These are phyloP conservation scores for Pedetes capensis DNA, from an alignment of 2,113 vertebrate species.

Conservation along the genomic window DNA sequence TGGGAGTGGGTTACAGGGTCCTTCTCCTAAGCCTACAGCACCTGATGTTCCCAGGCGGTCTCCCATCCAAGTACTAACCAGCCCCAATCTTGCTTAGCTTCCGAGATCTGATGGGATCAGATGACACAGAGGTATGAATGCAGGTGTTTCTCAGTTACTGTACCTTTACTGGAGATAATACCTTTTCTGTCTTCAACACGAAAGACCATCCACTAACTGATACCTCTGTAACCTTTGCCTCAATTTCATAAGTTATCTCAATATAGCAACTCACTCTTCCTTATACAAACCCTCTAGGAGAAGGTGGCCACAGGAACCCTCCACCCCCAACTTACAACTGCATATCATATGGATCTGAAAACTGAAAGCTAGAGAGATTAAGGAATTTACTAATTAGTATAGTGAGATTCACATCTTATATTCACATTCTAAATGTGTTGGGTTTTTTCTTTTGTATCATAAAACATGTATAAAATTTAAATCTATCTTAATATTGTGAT, in stretches of 20 bases:
- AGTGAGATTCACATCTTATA: not conserved
- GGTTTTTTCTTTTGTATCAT: not conserved
- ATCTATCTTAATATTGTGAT: not conserved
- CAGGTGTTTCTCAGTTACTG: not conserved
- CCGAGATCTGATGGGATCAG: too few species aligned
- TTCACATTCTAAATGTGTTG: not conserved
- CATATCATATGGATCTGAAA: not conserved
- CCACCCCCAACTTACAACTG: not conserved
- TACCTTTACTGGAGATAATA: not conserved
- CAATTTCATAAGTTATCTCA: not conserved
- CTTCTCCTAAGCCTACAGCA: too few species aligned
- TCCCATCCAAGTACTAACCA: too few species aligned
- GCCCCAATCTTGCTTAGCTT: too few species aligned
- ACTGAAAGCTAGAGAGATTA: not conserved
- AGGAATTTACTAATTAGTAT: not conserved
- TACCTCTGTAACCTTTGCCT: not conserved
- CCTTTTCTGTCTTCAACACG: not conserved
- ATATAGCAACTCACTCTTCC: not conserved
- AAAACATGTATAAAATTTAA: slow-evolving; percentile 9
- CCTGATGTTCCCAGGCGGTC: too few species aligned
- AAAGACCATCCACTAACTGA: not conserved
- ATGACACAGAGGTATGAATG: too few species aligned
- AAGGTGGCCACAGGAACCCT: not conserved
- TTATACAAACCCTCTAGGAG: not conserved
- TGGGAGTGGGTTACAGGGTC: too few species aligned